A percentile compares a stretch with the other conserved stretches of the same genome.
Conservation (phyloP, 1,140 invertebrate species). For the Phymastichus coffea region DNA sequence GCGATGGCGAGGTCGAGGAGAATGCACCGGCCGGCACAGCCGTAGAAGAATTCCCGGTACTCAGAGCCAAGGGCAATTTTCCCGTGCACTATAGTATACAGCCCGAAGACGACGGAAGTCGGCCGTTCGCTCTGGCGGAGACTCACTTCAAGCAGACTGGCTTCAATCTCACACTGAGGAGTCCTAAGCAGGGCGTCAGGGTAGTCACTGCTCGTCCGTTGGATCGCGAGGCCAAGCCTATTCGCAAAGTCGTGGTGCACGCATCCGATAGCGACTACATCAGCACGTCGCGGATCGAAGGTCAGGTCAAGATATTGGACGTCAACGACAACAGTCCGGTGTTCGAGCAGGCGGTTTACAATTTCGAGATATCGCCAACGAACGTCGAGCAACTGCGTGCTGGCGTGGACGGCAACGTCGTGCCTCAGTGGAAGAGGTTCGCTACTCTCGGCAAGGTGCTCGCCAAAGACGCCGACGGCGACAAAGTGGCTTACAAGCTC, state of each 20-base stretch:
- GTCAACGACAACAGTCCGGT: slow-evolving; percentile 89
- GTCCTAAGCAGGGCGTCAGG: slow-evolving; percentile 62
- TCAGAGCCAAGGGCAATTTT: slow-evolving; percentile 59
- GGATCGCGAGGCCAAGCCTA: slow-evolving; percentile 67
- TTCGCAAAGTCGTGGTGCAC: slow-evolving; percentile 64
- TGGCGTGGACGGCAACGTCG: slow-evolving; percentile 37
- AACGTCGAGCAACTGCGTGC: slow-evolving; percentile 58
- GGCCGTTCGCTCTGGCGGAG: slow-evolving; percentile 70
- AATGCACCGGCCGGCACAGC: slow-evolving; percentile 70
- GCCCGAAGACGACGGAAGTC: slow-evolving; percentile 67
- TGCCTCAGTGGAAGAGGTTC: slow-evolving; percentile 71
- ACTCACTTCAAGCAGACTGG: slow-evolving; percentile 57
- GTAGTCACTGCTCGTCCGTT: slow-evolving; percentile 71
- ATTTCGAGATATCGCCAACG: slow-evolving; percentile 68
- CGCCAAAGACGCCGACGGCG: slow-evolving; percentile 83
- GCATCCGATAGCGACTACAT: slow-evolving; percentile 73
- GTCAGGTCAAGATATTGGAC: slow-evolving; percentile 75
- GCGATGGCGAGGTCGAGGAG: slow-evolving; percentile 69
- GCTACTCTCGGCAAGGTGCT: slow-evolving; percentile 77
- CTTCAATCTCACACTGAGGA: slow-evolving; percentile 61
- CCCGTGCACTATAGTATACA: slow-evolving; percentile 78
- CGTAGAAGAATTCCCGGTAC: slow-evolving; percentile 67
- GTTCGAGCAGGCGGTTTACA: slow-evolving; percentile 76
- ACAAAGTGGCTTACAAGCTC: slow-evolving; percentile 80
- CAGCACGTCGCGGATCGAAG: slow-evolving; percentile 71